Conservation (phyloP, 1,140 invertebrate species). For the Stenopsyche tienmushanensis region DNA sequence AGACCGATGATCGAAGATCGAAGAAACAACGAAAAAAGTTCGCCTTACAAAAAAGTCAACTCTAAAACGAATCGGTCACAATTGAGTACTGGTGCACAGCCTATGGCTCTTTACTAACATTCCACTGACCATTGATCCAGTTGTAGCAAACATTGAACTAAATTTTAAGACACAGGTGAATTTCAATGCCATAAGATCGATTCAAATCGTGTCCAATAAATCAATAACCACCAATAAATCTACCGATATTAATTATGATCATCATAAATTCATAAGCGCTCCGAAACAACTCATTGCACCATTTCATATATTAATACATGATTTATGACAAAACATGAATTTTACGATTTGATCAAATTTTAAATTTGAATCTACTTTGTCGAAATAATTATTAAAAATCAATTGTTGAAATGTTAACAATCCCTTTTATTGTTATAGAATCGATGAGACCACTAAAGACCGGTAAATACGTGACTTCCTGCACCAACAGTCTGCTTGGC, state of each 20-base stretch:
- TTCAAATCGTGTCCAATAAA: too few relatives aligned
- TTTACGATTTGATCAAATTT: background rate
- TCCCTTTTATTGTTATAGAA: conserved; percentile 13
- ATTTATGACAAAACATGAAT: background rate
- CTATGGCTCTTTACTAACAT: conserved; percentile 11
- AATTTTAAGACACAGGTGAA: too few relatives aligned
- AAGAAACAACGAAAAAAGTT: conserved; percentile 7
- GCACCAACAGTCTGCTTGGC: background rate
- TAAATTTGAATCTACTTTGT: too few relatives aligned
- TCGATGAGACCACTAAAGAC: conserved; percentile 18
- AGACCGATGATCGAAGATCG: conserved; percentile 13
- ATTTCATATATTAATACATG: background rate
- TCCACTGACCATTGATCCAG: background rate
- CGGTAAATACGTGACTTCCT: conserved; percentile 31
- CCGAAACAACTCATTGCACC: background rate
- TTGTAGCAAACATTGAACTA: too few relatives aligned
- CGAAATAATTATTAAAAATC: too few relatives aligned
- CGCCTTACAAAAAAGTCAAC: conserved; percentile 8
- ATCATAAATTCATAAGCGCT: too few relatives aligned
- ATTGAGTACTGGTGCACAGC: background rate
- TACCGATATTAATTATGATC: too few relatives aligned
- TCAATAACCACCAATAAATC: background rate
- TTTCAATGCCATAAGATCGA: too few relatives aligned
- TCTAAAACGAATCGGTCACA: conserved; percentile 18
- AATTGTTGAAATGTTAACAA: conserved; percentile 16